Evolutionary conservation across 2,797 vertebrate species (phyloP).

Genomic region (Rhadinocentrus ornatus): DNA sequence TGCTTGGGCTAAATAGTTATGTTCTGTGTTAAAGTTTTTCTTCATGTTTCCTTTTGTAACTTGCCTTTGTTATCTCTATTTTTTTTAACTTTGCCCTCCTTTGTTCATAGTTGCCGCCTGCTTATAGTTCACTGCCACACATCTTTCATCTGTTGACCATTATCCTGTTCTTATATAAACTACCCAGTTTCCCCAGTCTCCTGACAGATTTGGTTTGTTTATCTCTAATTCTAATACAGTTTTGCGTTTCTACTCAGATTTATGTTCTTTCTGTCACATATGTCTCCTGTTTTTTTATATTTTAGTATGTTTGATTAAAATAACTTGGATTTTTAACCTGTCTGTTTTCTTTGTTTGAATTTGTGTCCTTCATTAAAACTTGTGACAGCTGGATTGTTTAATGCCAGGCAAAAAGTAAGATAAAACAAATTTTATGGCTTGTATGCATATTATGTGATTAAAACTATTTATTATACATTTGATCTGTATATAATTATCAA

Average conservation of each 20-base stretch:
- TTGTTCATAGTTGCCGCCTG: too few relatives aligned
- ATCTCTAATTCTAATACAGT: background rate
- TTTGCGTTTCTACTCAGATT: background rate
- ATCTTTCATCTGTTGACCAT: too few relatives aligned
- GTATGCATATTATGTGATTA: background rate
- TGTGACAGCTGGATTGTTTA: conserved; percentile 3
- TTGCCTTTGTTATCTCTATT: too few relatives aligned
- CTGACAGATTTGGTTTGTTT: background rate
- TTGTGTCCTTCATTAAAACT: background rate
- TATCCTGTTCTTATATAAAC: too few relatives aligned
- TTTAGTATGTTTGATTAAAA: background rate
- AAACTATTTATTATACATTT: too few relatives aligned
- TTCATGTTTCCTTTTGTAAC: too few relatives aligned
- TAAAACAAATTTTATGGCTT: background rate
- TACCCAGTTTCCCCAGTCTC: background rate
- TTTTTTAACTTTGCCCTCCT: too few relatives aligned
- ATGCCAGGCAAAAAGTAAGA: background rate
- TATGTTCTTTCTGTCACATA: background rate
- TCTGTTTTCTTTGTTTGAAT: background rate
- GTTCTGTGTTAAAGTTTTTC: too few relatives aligned
- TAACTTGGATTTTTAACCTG: background rate
- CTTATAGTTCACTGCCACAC: too few relatives aligned
- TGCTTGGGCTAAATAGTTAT: too few relatives aligned
- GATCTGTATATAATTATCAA: background rate
- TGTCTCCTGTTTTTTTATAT: background rate